These are phyloP conservation scores for Collichthys lucidus DNA, from an alignment of 2,113 vertebrate species.

Conservation along the genomic window DNA sequence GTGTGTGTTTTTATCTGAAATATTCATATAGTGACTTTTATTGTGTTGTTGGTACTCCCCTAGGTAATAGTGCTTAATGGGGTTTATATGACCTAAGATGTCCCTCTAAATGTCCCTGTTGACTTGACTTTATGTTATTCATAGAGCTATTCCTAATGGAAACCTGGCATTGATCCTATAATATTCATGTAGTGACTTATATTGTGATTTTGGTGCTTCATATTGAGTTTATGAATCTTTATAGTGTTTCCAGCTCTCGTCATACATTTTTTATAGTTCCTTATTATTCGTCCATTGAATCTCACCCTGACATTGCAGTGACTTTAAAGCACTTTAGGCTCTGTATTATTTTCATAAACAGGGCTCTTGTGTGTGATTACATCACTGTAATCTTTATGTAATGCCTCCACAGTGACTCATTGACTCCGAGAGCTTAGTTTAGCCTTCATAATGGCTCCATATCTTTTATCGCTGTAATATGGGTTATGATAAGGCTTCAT, in stretches of 20 bases:
- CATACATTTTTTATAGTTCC: not conserved
- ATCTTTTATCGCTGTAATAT: not conserved
- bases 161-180: rapidly evolving
- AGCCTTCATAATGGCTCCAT: not conserved
- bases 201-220: not conserved
- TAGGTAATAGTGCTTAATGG: no score
- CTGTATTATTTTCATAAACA: not conserved
- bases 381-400: not conserved
- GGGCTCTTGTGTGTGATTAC: not conserved
- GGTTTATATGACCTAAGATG: no score
- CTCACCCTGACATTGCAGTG: not conserved
- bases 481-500: not conserved
- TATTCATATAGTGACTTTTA: no score
- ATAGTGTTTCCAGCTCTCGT: not conserved
- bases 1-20: not conserved
- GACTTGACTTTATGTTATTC: not conserved
- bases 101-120: not conserved
- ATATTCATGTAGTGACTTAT: not conserved
- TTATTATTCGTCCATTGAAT: not conserved
- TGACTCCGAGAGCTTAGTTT: not conserved
- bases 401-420: slow-evolving; percentile 18
- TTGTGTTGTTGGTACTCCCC: no score
- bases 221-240: not conserved
- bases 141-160: not conserved
- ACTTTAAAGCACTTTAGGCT: not conserved